Evolutionary conservation across 2,113 vertebrate species (phyloP).

Genomic region (Azemiops feae): DNA sequence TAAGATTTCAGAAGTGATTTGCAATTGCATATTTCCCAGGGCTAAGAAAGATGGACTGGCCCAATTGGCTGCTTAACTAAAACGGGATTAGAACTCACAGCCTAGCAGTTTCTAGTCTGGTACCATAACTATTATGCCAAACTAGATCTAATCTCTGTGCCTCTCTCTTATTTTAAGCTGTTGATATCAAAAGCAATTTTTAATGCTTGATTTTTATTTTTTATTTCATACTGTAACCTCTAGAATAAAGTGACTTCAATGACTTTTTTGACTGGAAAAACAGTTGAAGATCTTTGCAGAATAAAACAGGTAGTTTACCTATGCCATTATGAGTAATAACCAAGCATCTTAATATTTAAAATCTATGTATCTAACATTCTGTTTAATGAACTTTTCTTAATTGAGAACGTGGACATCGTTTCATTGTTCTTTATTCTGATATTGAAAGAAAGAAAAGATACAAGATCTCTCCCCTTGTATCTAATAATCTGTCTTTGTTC

Average conservation of each 20-base stretch:
- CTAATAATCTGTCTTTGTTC: background rate
- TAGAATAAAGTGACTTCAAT: constrained; percentile 99
- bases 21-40: background rate
- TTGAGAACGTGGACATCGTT: background rate
- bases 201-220: background rate
- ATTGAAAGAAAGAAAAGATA: background rate
- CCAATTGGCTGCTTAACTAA: background rate
- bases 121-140: background rate
- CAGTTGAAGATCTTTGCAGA: constrained; percentile 95
- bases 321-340: constrained; percentile 18
- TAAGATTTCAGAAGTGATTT: background rate
- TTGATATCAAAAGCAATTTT: background rate
- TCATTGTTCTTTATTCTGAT: background rate
- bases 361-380: background rate
- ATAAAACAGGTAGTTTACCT: constrained; percentile 90
- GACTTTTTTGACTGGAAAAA: constrained; percentile 93
- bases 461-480: background rate
- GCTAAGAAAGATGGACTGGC: background rate
- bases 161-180: constrained; percentile 4
- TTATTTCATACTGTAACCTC: constrained; percentile 48
- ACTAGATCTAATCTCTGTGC: background rate
- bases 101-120: background rate
- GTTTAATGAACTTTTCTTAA: background rate
- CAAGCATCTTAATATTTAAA: background rate
- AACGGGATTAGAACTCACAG: background rate